Base-by-base conservation (phyloP, 2,888 invertebrate species). In the Agrochola circellaris region DNA sequence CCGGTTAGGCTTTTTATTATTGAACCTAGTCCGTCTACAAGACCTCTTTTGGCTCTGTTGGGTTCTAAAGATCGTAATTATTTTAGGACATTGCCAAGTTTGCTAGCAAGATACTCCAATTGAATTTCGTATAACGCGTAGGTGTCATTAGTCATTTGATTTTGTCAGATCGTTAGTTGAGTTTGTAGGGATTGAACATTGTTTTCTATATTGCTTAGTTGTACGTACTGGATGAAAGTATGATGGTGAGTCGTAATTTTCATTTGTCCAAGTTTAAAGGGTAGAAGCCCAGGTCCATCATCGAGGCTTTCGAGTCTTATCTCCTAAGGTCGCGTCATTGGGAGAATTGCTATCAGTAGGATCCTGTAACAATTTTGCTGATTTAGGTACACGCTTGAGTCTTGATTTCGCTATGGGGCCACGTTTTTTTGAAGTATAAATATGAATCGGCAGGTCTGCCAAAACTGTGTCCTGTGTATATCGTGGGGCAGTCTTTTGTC, bases 211-310 rank as follows among this genome's bases (percentile, higher is more conserved):
- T 38, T 20, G 11, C 20, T 68, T 17, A 54, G 54, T 54, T 38
- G 67, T 17, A 68, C 8, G 17, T 68, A 54, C 3, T 68, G 67
- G 0, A 68, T 54, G 4, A 67, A 67, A 0, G 67, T 68, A 54
- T 68, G 54, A n/a, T 68, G 54, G 17, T 54, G 68, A 38, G 54
- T 68, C 17, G 68, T 68, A 2, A 68, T 2, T 54, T 38, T 68
- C 54, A 68, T 68, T 17, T 17, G 34, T 54, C 68, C 54, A 17
- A 68, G 54, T 17, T 34, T 51, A 15, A 15, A 26, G 13, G 58
- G n/a, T 58, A 58, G n/a, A 15, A 58, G 58, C 6, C 60, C 20
- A 5, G 60, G 60, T 54, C 67, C 54, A 1, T 54, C 67, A 11
- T 20, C 65, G 11, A 66, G 26, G 45, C 65, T 48, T 20, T 54